Conservation (phyloP, 2,888 invertebrate genomes). For the Drosophila barbarae region DNA sequence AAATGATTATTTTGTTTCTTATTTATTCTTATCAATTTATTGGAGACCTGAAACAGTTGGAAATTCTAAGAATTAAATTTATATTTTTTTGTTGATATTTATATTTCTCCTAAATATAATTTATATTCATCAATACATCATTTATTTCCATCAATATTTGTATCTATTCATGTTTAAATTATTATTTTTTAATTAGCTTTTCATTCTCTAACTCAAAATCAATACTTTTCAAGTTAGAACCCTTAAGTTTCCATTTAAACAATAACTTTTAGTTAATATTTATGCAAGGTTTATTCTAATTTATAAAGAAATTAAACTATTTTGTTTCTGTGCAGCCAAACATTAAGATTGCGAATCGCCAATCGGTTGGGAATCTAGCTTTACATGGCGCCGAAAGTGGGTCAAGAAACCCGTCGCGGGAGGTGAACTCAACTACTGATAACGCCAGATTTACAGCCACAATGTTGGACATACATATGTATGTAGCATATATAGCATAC, state of each 20-base stretch:
- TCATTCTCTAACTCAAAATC: not conserved
- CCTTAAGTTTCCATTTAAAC: no score
- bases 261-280: no score
- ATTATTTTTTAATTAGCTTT: not conserved
- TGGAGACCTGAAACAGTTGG: not conserved
- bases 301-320: no score
- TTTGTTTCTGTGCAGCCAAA: not conserved
- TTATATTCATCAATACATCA: no score
- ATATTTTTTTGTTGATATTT: not conserved
- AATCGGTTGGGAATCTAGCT: not conserved
- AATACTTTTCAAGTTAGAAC: not conserved
- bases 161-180: no score
- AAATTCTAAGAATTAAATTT: not conserved
- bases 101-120: no score
- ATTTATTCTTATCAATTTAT: not conserved
- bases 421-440: conserved; percentile 20
- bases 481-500: not conserved
- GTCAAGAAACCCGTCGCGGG: conserved; percentile 28
- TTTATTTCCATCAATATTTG: no score
- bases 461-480: not conserved
- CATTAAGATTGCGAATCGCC: not conserved
- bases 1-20: not conserved
- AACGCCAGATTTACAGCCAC: conserved; percentile 23
- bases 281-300: not conserved
- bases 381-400: conserved; percentile 16